These are phyloP conservation scores for Drosophila seguyi DNA, from an alignment of 1,140 invertebrate species.

Conservation along the genomic window DNA sequence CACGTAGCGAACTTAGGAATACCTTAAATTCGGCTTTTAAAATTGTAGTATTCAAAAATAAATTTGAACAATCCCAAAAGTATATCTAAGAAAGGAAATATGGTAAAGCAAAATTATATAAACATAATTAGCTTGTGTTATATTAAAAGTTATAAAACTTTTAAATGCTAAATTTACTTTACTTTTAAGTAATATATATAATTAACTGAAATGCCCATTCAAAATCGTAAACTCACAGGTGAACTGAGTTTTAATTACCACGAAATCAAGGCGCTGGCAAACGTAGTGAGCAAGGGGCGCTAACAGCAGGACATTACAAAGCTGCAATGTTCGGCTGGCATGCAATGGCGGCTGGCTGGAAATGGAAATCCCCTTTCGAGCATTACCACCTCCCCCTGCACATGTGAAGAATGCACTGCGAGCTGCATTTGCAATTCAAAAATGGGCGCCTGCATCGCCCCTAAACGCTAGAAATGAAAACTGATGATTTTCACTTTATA, in stretches of 20 bases:
- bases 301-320: constrained; percentile 58
- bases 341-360: constrained; percentile 26
- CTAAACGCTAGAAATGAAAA: constrained; percentile 55
- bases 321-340: constrained; percentile 33
- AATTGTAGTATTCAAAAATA: not conserved
- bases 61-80: too few species aligned
- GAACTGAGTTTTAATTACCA: constrained; percentile 35
- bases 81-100: not conserved
- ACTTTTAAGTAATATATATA: not conserved
- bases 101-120: too few species aligned
- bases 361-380: constrained; percentile 2
- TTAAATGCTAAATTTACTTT: not conserved
- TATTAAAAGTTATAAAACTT: too few species aligned
- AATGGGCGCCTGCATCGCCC: constrained; percentile 8
- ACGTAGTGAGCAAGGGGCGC: constrained; percentile 12
- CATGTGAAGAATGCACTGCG: constrained; percentile 53
- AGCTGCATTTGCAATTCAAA: constrained; percentile 52
- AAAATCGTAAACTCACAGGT: not conserved
- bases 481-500: constrained; percentile 50
- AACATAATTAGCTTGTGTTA: too few species aligned
- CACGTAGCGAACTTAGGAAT: not conserved
- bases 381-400: not conserved
- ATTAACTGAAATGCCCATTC: not conserved
- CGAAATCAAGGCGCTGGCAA: constrained; percentile 18
- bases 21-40: too few species aligned